Evolutionary conservation across 2,888 invertebrate species (phyloP), one percentile per base, ranked within the genome.

Genomic region (Drosophila anomalata): DNA sequence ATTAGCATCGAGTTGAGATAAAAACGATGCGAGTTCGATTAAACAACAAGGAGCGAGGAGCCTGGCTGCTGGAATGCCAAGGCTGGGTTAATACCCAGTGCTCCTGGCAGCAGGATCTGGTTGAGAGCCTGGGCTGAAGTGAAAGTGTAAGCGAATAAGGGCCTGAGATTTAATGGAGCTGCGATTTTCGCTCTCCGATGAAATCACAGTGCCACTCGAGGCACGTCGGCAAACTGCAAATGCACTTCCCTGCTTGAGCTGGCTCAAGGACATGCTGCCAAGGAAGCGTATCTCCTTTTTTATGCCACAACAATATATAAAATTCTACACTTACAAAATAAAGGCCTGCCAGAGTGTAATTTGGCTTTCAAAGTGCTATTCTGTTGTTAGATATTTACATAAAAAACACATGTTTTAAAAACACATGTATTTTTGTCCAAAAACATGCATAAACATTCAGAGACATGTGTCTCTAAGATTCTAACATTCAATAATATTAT

Each of bases 1-100:
- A 82, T 82, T 82, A 78, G 80, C 75, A 71, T 63, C 44, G 36
- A 58, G 60, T 53, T 60, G 48, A 75, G 80, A 75, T 83, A 61
- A 67, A 71, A 78, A 58, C 53, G 60, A 77, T 77, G 59, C 41
- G 62, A 75, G 48, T 11, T 24, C n/a, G n/a, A 50, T 67, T 33
- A 50, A 42, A 20, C 41, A 20, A 8, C 20, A 42, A 17, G 41
- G 41, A 20, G 9, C 41, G 2, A 8, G 17, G 41, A 36, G 20
- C 4, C 47, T 44, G 42, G 26, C 68, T 33, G 12, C 17, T 51
- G 51, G 44, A 63, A 33, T 65, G 52, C 39, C 14, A 4, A 7
- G 14, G 14, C 44, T 39, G 42, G 36, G 39, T 31, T 57, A 65
- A 71, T 8, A 33, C 53, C 46, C 26, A 0, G 8, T 4, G 26